Conservation (phyloP, 2,797 vertebrate genomes). For the Microcaecilia unicolor region DNA sequence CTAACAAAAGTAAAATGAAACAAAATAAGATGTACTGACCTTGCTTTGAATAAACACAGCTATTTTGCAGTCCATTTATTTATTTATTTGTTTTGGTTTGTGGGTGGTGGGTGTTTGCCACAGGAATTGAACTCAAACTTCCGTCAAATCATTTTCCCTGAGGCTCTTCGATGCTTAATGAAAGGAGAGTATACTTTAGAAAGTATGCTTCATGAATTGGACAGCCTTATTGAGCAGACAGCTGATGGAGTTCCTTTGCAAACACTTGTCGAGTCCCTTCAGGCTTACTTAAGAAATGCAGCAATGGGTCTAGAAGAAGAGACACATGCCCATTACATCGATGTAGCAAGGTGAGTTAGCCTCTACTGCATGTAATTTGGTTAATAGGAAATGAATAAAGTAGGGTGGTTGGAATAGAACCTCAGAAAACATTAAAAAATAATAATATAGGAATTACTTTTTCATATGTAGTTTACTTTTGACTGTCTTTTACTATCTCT, state of each 20-base stretch:
- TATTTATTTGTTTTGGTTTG: too few species aligned
- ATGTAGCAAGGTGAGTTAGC: constrained; percentile 74
- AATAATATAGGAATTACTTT: too few species aligned
- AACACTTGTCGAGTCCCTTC: constrained; percentile 75
- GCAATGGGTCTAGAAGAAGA: constrained; percentile 81
- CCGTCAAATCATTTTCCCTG: constrained; percentile 95
- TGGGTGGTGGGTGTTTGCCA: too few species aligned
- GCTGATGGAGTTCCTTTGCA: constrained; percentile 83
- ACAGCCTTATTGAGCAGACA: constrained; percentile 85
- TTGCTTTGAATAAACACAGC: too few species aligned
- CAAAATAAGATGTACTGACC: too few species aligned
- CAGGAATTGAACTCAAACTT: constrained; percentile 98
- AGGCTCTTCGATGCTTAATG: constrained; percentile 87
- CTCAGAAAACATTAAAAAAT: too few species aligned
- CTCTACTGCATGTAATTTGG: background rate
- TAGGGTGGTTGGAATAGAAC: too few species aligned
- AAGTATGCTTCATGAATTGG: constrained; percentile 83
- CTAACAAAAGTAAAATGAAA: too few species aligned
- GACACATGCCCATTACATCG: constrained; percentile 74
- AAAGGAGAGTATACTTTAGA: constrained; percentile 91
- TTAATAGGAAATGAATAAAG: too few species aligned
- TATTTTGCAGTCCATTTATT: too few species aligned
- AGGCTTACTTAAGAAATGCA: constrained; percentile 68
- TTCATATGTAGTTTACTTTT: too few species aligned
- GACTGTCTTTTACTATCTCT: too few species aligned